These are phyloP conservation scores for Anableps anableps DNA, from an alignment of 2,797 vertebrate genomes.

Conservation along the genomic window DNA sequence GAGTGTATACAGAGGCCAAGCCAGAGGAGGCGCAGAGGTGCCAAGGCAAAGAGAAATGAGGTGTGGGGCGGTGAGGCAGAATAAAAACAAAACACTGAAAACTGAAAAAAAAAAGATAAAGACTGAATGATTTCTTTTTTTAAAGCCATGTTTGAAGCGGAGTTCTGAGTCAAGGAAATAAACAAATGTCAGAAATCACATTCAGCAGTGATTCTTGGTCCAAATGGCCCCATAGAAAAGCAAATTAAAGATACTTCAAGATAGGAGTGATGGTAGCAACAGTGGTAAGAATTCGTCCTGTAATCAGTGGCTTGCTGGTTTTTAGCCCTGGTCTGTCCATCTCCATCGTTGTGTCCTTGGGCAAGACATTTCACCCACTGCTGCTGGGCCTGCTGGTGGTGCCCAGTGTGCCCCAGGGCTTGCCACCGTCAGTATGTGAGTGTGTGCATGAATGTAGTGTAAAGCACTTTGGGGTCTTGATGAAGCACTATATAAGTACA, in stretches of 20 bases:
- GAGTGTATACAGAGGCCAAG: slow-evolving; percentile 33
- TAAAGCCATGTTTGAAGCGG: slow-evolving; percentile 4
- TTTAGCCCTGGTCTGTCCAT: too few species aligned
- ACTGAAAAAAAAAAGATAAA: slow-evolving; percentile 29
- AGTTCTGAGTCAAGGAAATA: slow-evolving; percentile 37
- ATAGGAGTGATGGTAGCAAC: too few species aligned
- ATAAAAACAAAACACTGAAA: slow-evolving; percentile 37
- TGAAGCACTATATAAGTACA: too few species aligned
- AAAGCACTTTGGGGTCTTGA: too few species aligned
- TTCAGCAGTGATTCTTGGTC: slow-evolving; percentile 9
- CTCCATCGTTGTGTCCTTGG: too few species aligned
- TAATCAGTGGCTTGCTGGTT: too few species aligned
- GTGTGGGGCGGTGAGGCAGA: slow-evolving; percentile 50
- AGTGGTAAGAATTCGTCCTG: too few species aligned
- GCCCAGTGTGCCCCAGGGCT: too few species aligned
- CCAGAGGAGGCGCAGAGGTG: slow-evolving; percentile 31
- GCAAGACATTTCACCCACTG: too few species aligned
- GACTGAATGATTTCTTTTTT: neutral
- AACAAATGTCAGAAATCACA: slow-evolving; percentile 46
- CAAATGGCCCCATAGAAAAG: neutral
- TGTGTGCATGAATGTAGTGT: too few species aligned
- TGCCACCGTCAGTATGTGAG: too few species aligned
- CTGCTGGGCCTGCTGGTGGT: too few species aligned
- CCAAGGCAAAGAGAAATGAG: slow-evolving; percentile 69
- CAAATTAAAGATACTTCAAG: neutral